These are phyloP conservation scores for Neolamprologus cancellatus DNA, from an alignment of 2,113 vertebrate species.

Conservation along the genomic window DNA sequence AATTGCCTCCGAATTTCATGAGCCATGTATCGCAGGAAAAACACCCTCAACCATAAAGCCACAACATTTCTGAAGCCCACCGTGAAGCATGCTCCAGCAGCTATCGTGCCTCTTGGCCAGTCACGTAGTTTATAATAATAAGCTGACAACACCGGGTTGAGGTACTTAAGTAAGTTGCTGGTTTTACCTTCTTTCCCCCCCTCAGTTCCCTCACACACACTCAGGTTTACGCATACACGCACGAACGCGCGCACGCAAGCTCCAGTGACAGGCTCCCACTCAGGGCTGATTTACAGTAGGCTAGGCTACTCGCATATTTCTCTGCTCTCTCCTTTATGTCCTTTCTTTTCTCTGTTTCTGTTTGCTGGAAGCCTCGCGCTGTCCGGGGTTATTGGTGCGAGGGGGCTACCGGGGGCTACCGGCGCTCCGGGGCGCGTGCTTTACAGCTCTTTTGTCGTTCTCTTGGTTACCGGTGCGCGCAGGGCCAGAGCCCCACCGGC, in stretches of 20 bases:
- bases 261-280: constrained; percentile 73
- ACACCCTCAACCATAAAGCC: not conserved
- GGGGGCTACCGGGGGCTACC: constrained; percentile 61
- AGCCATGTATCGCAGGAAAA: not conserved
- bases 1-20: not conserved
- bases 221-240: constrained; percentile 9
- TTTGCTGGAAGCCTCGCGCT: constrained; percentile 71
- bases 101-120: not conserved
- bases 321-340: constrained; percentile 44
- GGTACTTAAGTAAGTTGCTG: not conserved
- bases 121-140: not conserved
- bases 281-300: constrained; percentile 80
- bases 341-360: constrained; percentile 61
- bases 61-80: not conserved
- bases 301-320: constrained; percentile 70
- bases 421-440: constrained; percentile 72
- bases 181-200: not conserved
- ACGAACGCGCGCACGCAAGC: not conserved
- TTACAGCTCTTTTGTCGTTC: constrained; percentile 70
- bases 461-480: constrained; percentile 74
- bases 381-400: constrained; percentile 66
- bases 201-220: not conserved
- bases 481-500: constrained; percentile 41
- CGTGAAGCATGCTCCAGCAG: not conserved
- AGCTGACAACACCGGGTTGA: not conserved